These are phyloP conservation scores for Clangula hyemalis DNA, from an alignment of 2,797 vertebrate species.

Conservation along the genomic window DNA sequence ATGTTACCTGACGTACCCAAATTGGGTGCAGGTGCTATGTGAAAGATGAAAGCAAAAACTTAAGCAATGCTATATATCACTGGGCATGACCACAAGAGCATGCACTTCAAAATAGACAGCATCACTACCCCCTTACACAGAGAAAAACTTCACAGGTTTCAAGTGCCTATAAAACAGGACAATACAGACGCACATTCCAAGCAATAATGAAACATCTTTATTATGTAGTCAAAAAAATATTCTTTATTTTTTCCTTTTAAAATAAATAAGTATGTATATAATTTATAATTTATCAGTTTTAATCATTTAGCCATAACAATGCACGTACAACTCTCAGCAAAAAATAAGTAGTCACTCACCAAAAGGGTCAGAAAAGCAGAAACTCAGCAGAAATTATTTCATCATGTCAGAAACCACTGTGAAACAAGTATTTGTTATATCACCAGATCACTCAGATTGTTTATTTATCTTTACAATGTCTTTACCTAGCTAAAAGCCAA, in stretches of 20 bases:
- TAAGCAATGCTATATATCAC: neutral
- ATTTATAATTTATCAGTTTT: neutral
- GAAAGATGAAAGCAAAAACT: neutral
- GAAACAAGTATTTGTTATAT: neutral
- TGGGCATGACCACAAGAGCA: neutral
- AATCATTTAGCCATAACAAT: neutral
- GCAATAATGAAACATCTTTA: neutral
- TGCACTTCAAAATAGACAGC: neutral
- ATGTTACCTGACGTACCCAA: neutral
- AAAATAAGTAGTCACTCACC: neutral
- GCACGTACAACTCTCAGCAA: neutral
- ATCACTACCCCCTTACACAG: neutral
- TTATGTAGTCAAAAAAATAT: neutral
- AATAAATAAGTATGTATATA: too few species aligned
- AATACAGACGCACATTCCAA: neutral
- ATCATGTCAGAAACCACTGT: neutral
- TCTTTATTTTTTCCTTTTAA: neutral
- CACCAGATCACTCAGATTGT: neutral
- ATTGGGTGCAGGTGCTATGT: neutral
- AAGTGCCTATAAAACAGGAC: neutral
- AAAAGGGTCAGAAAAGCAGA: neutral
- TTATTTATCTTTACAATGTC: neutral
- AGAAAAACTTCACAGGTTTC: neutral
- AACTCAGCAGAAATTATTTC: neutral
- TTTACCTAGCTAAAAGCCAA: neutral